Conservation (phyloP, 2,113 vertebrate genomes). For the Dasypus novemcinctus region DNA sequence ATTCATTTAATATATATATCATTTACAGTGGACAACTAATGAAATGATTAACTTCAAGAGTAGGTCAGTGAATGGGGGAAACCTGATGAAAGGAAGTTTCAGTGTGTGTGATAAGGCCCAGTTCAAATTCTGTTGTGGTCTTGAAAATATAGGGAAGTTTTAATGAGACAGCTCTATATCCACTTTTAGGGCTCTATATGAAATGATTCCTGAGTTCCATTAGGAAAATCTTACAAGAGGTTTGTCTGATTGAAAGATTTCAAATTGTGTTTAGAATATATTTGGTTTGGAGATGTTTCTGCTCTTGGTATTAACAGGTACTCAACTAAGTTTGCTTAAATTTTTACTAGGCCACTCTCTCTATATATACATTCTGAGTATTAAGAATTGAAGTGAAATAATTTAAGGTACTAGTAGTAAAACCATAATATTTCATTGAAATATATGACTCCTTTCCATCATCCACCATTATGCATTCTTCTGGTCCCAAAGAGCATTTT, state of each 20-base stretch:
- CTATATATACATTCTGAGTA: background rate
- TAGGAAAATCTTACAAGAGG: background rate
- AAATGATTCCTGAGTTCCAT: slow-evolving; percentile 39
- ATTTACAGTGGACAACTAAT: background rate
- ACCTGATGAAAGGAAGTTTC: background rate
- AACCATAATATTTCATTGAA: background rate
- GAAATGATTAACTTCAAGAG: background rate
- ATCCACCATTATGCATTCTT: background rate
- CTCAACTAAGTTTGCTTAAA: background rate
- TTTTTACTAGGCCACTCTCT: background rate
- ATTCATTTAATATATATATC: background rate
- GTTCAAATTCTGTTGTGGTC: slow-evolving; percentile 64
- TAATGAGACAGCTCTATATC: slow-evolving; percentile 2
- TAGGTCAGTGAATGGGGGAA: background rate
- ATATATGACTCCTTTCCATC: background rate
- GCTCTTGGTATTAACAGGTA: background rate
- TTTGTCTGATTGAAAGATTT: slow-evolving; percentile 40
- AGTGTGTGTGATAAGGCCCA: background rate
- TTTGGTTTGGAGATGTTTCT: slow-evolving; percentile 17
- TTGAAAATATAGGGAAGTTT: slow-evolving; percentile 64
- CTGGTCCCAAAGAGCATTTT: background rate
- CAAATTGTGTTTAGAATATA: slow-evolving; percentile 9
- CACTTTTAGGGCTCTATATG: slow-evolving; percentile 11
- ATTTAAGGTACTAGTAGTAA: slow-evolving; percentile 16
- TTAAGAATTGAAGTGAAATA: slow-evolving; percentile 52